phyloP scores from a whole-genome alignment of 2,113 vertebrate genomes.

The Heliornis fulica region DNA sequence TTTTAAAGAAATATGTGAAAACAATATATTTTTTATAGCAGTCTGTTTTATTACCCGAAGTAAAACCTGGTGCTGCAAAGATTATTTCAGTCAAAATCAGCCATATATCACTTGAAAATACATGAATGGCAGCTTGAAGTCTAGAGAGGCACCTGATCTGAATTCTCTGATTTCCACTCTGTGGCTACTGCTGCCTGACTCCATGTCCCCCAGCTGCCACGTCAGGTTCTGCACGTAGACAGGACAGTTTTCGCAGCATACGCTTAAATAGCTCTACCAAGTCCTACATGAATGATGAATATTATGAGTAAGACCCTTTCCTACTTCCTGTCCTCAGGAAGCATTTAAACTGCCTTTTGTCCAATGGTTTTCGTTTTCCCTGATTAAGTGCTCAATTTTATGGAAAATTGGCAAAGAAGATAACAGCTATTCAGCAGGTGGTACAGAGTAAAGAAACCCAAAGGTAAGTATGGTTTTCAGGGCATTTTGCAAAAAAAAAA shows the following conservation, averaged over 20 bases:
- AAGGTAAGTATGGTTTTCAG: neutral
- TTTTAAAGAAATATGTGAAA: neutral
- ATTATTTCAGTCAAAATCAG: neutral
- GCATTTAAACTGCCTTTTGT: neutral
- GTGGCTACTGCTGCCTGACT: neutral
- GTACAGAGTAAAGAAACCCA: neutral
- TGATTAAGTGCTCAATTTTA: neutral
- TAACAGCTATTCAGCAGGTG: neutral
- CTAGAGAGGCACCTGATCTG: slow-evolving; percentile 13
- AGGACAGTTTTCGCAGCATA: neutral
- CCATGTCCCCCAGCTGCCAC: slow-evolving; percentile 5
- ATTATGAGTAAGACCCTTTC: neutral
- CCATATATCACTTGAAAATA: slow-evolving; percentile 1
- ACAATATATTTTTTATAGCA: neutral
- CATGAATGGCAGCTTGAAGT: slow-evolving; percentile 1
- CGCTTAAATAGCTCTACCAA: neutral
- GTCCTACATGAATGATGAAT: neutral
- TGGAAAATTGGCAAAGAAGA: neutral
- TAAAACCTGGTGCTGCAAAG: neutral
- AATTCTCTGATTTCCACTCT: slow-evolving; percentile 1
- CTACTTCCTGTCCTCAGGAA: neutral
- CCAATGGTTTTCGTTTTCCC: neutral
- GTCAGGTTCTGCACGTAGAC: slow-evolving; percentile 26
- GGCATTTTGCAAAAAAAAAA: neutral
- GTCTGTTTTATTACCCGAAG: neutral